Base-by-base conservation (phyloP, 2,797 vertebrate genomes). In the Melanogrammus aeglefinus region DNA sequence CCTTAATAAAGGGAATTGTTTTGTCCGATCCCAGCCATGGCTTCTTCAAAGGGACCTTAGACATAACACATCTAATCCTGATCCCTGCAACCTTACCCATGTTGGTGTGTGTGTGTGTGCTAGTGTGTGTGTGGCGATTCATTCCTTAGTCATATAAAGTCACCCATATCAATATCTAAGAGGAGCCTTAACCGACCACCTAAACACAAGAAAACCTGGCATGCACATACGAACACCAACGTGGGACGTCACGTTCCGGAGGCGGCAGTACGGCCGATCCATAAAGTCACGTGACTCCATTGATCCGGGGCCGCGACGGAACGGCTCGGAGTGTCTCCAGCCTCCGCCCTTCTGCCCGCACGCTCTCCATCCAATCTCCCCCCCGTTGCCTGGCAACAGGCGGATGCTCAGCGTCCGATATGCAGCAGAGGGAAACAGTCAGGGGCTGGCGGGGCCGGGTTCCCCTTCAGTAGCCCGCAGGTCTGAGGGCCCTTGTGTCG, bases 341-440 rank as follows among this genome's bases (percentile, higher is more conserved):
- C 57, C 57, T n/a, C 21, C n/a, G 8, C n/a, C 57, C n/a, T 24
- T 63, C 57, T 24, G n/a, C 57, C 57, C n/a, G 21, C 51, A 24
- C 51, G 5, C 51, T 5, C 51, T 63, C 51, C 6, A 6, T 76
- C 51, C 0, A 77, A 83, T 66, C 82, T 86, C 31, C 31, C 81
- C 82, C 78, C 76, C 13, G 69, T 71, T 33, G 69, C 69, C 13
- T 18, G 29, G 69, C 69, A 29, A 29, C 69, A 33, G 69, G 18
- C 31, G 14, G n/a, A 63, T 24, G 57, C 57, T 63, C n/a, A 8
- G 57, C 21, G 21, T 63, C 21, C 57, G 8, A 63, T 24, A 63
- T 1, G n/a, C 6, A 63, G 57, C 57, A 21, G 21, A 63, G 57
- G 21, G 47, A 21, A 57, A 24, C 57, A 8, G 9, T n/a, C 57